Percentiles rank a stretch among this genome's conserved stretches.
phyloP scores from a whole-genome alignment of 1,140 invertebrate species.

The Rhyacophila brunnea region DNA sequence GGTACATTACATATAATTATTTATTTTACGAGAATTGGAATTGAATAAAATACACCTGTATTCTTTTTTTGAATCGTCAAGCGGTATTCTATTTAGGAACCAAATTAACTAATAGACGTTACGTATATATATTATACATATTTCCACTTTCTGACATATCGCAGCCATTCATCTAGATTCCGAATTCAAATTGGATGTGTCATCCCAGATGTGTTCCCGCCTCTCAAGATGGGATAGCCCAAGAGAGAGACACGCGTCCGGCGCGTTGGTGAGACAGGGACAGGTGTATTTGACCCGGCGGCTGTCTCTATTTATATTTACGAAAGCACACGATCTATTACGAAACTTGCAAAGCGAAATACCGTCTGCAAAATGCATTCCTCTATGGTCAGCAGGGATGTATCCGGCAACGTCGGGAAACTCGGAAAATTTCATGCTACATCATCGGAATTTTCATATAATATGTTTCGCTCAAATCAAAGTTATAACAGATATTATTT shows the following conservation, averaged over 20 bases:
- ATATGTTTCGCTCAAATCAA: too few species aligned
- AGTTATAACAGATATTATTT: too few species aligned
- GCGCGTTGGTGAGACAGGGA: not conserved
- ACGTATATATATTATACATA: not conserved
- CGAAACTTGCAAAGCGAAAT: not conserved
- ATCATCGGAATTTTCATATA: too few species aligned
- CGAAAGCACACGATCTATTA: not conserved
- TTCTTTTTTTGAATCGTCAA: too few species aligned
- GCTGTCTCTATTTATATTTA: constrained; percentile 2
- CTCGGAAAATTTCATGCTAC: too few species aligned
- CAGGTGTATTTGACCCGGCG: not conserved
- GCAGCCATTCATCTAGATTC: not conserved
- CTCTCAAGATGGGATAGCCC: constrained; percentile 19
- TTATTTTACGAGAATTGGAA: too few species aligned
- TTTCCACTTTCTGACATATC: not conserved
- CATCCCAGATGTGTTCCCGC: constrained; percentile 5
- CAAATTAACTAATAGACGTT: not conserved
- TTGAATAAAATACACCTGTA: too few species aligned
- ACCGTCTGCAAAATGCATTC: too few species aligned
- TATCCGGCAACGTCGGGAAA: not conserved
- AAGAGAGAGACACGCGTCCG: not conserved
- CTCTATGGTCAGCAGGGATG: too few species aligned
- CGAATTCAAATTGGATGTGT: constrained; percentile 22
- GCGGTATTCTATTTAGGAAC: too few species aligned
- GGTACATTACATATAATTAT: too few species aligned